Conservation (phyloP, 2,888 invertebrate species). For the Chamaedrilus cognettii region DNA sequence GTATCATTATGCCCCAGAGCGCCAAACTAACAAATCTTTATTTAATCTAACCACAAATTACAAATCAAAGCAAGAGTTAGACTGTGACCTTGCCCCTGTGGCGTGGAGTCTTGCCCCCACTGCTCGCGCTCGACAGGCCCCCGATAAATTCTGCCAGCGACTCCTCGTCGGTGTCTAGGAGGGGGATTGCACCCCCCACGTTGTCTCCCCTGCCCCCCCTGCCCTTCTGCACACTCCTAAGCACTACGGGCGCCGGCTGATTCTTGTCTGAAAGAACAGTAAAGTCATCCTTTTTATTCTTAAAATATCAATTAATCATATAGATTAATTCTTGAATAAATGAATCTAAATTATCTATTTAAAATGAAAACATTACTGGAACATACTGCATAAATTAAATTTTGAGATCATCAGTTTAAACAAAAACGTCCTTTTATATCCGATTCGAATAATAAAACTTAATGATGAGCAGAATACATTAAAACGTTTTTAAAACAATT, state of each 20-base stretch:
- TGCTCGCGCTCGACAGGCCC: conserved; percentile 21
- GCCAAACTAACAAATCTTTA: too few species aligned
- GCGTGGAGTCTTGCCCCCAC: conserved; percentile 1
- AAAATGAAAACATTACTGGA: background rate
- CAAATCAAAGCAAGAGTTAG: too few species aligned
- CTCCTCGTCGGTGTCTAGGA: conserved; percentile 34
- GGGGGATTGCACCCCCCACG: background rate
- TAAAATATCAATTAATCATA: background rate
- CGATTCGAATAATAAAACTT: too few species aligned
- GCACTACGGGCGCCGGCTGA: background rate
- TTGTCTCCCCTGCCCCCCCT: background rate
- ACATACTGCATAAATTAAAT: background rate
- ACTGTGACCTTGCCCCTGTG: background rate
- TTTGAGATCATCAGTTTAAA: too few species aligned
- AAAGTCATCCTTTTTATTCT: background rate
- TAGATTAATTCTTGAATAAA: background rate
- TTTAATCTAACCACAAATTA: too few species aligned
- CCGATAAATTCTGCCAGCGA: conserved; percentile 32
- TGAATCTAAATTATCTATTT: background rate
- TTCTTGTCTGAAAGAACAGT: background rate
- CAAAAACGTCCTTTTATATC: too few species aligned
- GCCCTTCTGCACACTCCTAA: too few species aligned
- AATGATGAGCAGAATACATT: too few species aligned
- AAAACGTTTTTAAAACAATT: background rate
- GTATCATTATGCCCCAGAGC: too few species aligned